Base-by-base conservation (phyloP, 2,888 invertebrate genomes). In the Spisula subtruncata region DNA sequence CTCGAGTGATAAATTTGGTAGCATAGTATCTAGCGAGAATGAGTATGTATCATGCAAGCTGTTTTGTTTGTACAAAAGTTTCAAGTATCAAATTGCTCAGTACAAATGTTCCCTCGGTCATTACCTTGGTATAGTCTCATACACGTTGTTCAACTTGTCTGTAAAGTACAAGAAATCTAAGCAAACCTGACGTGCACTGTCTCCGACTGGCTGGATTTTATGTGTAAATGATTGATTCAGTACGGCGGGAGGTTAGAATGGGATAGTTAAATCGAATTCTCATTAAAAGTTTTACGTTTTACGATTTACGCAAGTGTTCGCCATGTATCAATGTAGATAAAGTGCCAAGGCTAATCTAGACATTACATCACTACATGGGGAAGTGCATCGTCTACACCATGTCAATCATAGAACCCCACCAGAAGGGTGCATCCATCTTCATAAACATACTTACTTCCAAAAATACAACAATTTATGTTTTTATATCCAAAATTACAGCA, bases 231-330 rank as follows among this genome's bases (percentile, higher is more conserved):
- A 75, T 75, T 14, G 75, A 75, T 75, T 32, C 35, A 35, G 1
- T 18, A 35, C 12, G 75, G 16, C 75, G 32, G 35, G 14, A 6
- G 16, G 12, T 16, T 32, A 20, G 75, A 75, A 75, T 5, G 32
- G 32, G 35, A 75, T 75, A 75, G 25, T 75, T 32, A 2, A 75
- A 75, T 75, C 75, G 75, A 75, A 75, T 35, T 16, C 75, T 35
- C 32, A 75, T 75, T 32, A 75, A 75, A 75, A n/a, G 25, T 4
- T 75, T 32, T 32, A 75, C 35, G 35, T 66, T 20, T 35, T 75
- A 75, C 75, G 75, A 35, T 75, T 75, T 25, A 75, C 75, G 75
- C 32, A 75, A 75, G 18, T 32, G 16, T 75, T 32, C 75, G 5
- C 14, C 32, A 32, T 75, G 75, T 35, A 16, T 60, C n/a, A n/a